Evolutionary conservation across 1,140 invertebrate genomes (phyloP), one percentile per base, ranked within the genome.

Genomic region (Eumaeus atala): DNA sequence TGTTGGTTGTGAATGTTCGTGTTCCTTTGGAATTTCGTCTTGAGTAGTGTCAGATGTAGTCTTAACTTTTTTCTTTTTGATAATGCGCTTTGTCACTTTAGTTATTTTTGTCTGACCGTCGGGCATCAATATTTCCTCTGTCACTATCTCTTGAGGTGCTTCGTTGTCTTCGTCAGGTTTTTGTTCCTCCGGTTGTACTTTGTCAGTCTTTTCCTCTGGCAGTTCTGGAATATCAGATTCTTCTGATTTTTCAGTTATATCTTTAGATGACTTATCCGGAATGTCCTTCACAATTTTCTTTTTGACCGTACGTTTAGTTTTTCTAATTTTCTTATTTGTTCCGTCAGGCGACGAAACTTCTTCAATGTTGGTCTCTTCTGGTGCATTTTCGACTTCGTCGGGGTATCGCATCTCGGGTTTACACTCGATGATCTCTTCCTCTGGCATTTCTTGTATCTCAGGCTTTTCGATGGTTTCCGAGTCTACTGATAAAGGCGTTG

Each of bases 11-110:
- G n/a, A n/a, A n/a, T n/a, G n/a, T 28, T 6, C 6, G 21, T 28
- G 6, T 28, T 6, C 2, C 21, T 28, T 28, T 28, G 21, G 2
- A 28, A 28, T 28, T n/a, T n/a, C n/a, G n/a, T n/a, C n/a, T 0
- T 81, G 66, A 9, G 72, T 75, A 8, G 66, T 77, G 34, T 85
- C 59, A 10, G 84, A 79, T 8, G 10, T 17, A 17, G 36, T 65
- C 55, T 62, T 88, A 77, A 42, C 82, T 78, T 52, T 88, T 83
- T 64, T 88, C 50, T 83, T 76, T 38, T 77, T 66, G 4, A 82
- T 84, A 4, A 84, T 54, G 37, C 69, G 59, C 64, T 88, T 79
- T 52, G 88, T 80, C 11, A 77, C 71, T 48, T 67, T 64, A 9
- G 67, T 61, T 51, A 76, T 83, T 64, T 77, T 80, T 0, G 70